Evolutionary conservation across 1,140 invertebrate genomes (phyloP), one percentile per base, ranked within the genome.

Genomic region (Drosophila kepulauana): DNA sequence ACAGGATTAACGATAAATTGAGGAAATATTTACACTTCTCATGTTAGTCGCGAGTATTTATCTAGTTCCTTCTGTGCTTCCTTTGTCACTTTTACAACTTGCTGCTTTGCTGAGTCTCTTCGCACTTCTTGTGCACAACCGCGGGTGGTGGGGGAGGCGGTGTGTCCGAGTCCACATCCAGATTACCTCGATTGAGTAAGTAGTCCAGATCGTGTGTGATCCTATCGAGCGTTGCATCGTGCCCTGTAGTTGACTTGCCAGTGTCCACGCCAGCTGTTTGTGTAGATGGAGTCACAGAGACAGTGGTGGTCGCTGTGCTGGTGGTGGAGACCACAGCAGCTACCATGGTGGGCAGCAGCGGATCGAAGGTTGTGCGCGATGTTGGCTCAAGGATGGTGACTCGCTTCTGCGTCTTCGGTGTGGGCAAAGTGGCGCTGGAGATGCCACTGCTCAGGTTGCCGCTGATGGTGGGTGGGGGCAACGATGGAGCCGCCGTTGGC

Each of bases 141-240:
- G 78, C 62, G 5, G 82, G 78, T 3, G 66, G 62, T 20, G 82
- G 64, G 16, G 65, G 46, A 10, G 75, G 59, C 16, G 30, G 48
- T 52, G 59, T 30, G 10, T 15, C 8, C 20, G 77, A 54, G 5
- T 78, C 41, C 28, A 15, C 61, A 35, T 91, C 82, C 38, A 51
- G 30, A 7, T 43, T 54, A 5, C 79, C 84, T 10, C 79, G 72
- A 58, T 96, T 96, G 54, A 96, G 92, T 65, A 96, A 91, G 93
- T 96, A 96, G 91, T 96, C 95, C 46, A 96, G 93, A 92, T 96
- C 96, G 79, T 95, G 94, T 1, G 95, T 95, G 81, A 96, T 96
- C 75, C 95, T 94, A 91, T 96, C 95, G 2, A 96, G 92, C 93
- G 96, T 95, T 57, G 95, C 87, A 73, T 86, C 82, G 13, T 75